Evolutionary conservation across 2,113 vertebrate species (phyloP).

Genomic region (Caloenas nicobarica): DNA sequence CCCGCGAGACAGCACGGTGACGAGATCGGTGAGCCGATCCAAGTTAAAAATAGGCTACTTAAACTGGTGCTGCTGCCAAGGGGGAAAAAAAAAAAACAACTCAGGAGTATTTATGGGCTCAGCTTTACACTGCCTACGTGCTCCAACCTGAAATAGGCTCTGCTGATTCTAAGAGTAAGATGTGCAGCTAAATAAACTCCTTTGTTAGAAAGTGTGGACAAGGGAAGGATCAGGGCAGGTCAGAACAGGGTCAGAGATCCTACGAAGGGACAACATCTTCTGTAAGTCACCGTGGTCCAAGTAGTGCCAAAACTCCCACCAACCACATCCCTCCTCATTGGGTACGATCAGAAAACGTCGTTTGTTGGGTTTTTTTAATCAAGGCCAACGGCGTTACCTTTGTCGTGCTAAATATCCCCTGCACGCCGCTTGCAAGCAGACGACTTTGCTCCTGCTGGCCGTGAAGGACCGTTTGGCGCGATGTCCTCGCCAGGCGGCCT

Average conservation of each 20-base stretch:
- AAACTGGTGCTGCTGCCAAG: conserved; percentile 41
- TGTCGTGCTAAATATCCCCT: conserved; percentile 83
- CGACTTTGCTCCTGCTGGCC: conserved; percentile 61
- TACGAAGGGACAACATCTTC: accelerated
- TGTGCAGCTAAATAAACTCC: neutral
- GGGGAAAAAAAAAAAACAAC: neutral
- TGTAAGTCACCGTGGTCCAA: accelerated
- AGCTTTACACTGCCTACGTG: conserved; percentile 52
- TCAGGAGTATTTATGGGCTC: neutral
- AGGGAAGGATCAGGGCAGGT: neutral
- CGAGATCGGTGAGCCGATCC: neutral
- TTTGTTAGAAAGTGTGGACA: neutral
- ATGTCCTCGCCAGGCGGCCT: conserved; percentile 87
- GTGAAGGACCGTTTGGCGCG: conserved; percentile 68
- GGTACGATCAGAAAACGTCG: accelerated
- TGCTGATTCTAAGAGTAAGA: conserved; percentile 2
- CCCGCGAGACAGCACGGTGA: neutral
- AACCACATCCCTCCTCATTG: accelerated
- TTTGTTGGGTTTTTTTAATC: too few species aligned
- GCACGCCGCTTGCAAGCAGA: conserved; percentile 80
- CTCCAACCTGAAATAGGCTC: conserved; percentile 47
- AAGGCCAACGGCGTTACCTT: conserved; percentile 58
- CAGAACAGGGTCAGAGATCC: neutral
- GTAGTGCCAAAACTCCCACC: neutral
- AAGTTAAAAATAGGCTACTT: conserved; percentile 66